These are phyloP conservation scores for Silvanus unidentatus DNA, from an alignment of 2,888 invertebrate genomes.

Conservation along the genomic window DNA sequence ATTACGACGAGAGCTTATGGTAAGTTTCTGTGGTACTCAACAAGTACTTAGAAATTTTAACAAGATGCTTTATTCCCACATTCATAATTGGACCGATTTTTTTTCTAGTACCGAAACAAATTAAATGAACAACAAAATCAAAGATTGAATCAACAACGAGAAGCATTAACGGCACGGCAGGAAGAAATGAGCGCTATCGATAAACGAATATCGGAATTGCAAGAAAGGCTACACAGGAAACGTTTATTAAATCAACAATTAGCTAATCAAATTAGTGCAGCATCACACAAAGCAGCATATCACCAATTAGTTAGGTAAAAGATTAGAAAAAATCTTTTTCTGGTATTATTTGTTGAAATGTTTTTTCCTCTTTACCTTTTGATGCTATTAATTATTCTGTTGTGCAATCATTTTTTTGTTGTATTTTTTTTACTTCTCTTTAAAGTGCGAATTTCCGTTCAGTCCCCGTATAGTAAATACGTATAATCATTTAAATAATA, in stretches of 20 bases:
- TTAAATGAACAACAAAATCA: constrained; percentile 92
- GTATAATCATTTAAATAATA: no score
- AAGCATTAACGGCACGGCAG: constrained; percentile 80
- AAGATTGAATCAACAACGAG: constrained; percentile 80
- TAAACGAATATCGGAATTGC: constrained; percentile 87
- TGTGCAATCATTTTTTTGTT: no score
- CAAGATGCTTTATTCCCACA: no score
- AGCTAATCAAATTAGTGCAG: constrained; percentile 55
- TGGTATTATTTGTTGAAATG: no score
- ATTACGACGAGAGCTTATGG: constrained; percentile 86
- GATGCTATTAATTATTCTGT: no score
- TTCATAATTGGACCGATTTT: no score
- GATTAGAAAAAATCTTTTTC: no score
- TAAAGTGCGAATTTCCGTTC: no score
- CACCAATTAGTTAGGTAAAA: constrained; percentile 43
- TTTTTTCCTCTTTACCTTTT: no score
- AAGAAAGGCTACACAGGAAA: constrained; percentile 84
- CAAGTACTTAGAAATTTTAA: not conserved
- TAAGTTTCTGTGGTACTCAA: constrained; percentile 45
- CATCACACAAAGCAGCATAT: constrained; percentile 45
- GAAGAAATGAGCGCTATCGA: constrained; percentile 91
- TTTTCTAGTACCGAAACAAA: constrained; percentile 85
- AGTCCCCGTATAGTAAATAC: no score
- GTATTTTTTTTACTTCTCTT: no score
- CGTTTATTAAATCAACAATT: constrained; percentile 75